phyloP scores from a whole-genome alignment of 2,888 invertebrate genomes.

The Stramonita haemastoma region DNA sequence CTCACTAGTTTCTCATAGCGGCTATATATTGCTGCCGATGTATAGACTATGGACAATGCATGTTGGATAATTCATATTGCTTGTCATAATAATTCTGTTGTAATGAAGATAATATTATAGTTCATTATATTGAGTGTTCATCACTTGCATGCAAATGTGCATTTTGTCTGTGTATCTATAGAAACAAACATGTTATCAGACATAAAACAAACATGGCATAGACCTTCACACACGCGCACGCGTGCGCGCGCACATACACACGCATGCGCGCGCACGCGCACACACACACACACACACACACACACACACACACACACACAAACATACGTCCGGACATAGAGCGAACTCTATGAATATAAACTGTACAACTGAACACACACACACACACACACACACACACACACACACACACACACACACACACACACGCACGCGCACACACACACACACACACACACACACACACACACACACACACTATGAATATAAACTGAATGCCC shows the following conservation, averaged over 20 bases:
- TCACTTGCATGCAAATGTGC: background rate
- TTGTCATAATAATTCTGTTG: too few relatives aligned
- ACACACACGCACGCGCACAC: background rate
- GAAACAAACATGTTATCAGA: background rate
- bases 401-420: background rate
- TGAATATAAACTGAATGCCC: too few relatives aligned
- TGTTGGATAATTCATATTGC: too few relatives aligned
- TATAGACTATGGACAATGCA: too few relatives aligned
- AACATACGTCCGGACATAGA: background rate
- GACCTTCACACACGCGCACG: background rate
- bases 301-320: conserved; percentile 13
- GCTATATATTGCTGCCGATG: too few relatives aligned
- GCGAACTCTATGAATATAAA: background rate
- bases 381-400: background rate
- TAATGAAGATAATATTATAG: too few relatives aligned
- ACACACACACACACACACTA: background rate
- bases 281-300: background rate
- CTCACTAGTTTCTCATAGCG: too few relatives aligned
- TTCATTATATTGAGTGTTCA: too few relatives aligned
- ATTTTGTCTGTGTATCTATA: background rate
- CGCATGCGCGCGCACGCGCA: background rate
- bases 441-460: background rate
- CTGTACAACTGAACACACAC: background rate
- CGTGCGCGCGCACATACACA: background rate
- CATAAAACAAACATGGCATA: background rate